phyloP scores from a whole-genome alignment of 2,113 vertebrate species.

The human region GRCh38 chr12:30962001-30962500 shows the following conservation, averaged over 20 bases:
- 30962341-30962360: neutral
- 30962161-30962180: neutral
- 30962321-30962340: neutral
- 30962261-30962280: neutral
- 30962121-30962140: neutral
- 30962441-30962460: neutral
- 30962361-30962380: neutral
- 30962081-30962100: neutral
- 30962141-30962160: no score
- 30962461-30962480: no score
- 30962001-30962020: neutral
- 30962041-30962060: neutral
- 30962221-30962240: neutral
- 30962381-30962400: neutral
- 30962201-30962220: neutral
- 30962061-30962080: neutral
- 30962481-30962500: neutral
- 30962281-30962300: neutral
- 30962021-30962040: no score
- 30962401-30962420: neutral
- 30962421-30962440: neutral
- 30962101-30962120: neutral
- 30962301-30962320: no score
- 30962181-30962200: no score
- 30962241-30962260: neutral